Evolutionary conservation across 2,113 vertebrate genomes (phyloP).

Genomic region (Salvelinus namaycush): DNA sequence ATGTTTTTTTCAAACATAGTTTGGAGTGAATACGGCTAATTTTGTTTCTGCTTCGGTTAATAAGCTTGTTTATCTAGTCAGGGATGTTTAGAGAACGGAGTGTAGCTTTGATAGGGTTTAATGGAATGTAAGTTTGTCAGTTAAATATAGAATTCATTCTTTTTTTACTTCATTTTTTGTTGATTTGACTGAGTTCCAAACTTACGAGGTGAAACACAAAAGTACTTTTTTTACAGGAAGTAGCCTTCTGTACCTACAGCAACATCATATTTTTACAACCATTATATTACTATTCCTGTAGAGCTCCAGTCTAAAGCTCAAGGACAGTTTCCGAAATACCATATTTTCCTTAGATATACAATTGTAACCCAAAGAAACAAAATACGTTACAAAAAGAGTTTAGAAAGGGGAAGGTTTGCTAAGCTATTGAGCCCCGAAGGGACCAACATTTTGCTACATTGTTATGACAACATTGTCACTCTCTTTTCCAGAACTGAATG

Average conservation of each 20-base stretch:
- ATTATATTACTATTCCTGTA: background rate
- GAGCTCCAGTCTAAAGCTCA: background rate
- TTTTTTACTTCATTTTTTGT: background rate
- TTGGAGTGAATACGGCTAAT: background rate
- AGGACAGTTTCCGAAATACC: background rate
- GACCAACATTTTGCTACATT: background rate
- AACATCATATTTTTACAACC: background rate
- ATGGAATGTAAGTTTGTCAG: background rate
- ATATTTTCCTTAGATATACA: too few relatives aligned
- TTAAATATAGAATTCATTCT: background rate
- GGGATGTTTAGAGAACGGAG: background rate
- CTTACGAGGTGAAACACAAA: too few relatives aligned
- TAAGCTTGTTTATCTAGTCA: background rate
- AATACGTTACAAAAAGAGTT: too few relatives aligned
- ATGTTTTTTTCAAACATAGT: background rate
- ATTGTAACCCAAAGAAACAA: too few relatives aligned
- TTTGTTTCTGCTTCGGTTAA: background rate
- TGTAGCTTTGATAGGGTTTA: background rate
- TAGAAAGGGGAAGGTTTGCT: background rate
- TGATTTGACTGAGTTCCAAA: too few relatives aligned
- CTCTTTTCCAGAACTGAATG: conserved; percentile 83
- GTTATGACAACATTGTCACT: background rate
- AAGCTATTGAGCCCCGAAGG: background rate
- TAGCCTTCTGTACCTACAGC: background rate
- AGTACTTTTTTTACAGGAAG: background rate